Base-by-base conservation (phyloP, 2,797 vertebrate species). In the Lindbergichthys nudifrons region DNA sequence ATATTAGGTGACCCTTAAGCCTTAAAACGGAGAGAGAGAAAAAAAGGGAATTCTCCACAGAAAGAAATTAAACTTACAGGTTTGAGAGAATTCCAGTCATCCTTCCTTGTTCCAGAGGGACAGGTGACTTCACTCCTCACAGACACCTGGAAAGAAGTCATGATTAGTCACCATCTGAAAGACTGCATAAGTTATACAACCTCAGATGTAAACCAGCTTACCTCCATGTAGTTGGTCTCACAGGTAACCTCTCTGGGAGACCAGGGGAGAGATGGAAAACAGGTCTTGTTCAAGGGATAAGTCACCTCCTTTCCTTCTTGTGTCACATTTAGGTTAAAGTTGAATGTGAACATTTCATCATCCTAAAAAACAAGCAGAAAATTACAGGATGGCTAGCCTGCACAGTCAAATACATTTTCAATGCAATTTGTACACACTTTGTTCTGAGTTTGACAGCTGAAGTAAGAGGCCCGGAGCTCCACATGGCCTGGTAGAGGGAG, bases 181-280 rank as follows among this genome's bases (percentile, higher is more conserved):
- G 7, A 4, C n/a, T 2, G 8, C 0, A 0, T 5, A 43, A 45
- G 5, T 0, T 10, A 0, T 2, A 13, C 6, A 4, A 36, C 32
- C 32, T 36, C 6, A 36, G 32, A 13, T 12, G 0, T 2, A 65
- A 1, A 0, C 7, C 12, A 45, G 3, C 77, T 51, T 84, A 95
- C 95, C 86, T 96, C 95, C 94, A 96, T 93, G 82, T 95, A 96
- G 81, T 93, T 94, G 70, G 86, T 84, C 81, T 95, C 94, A 16
- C 94, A 95, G 26, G 92, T 79, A 23, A 94, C 87, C 85, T 95
- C 93, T 81, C 93, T 91, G 10, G 91, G 85, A 65, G 90, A 84
- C 91, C 92, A 94, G 11, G 88, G 76, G 10, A 83, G 39, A 6
- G 86, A 16, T 0, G 87, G 89, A 13, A 87, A 83, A 60, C 94